Percentiles rank a stretch among this genome's conserved stretches.
Conservation (phyloP, 2,113 vertebrate species). For the Cottus gobio region DNA sequence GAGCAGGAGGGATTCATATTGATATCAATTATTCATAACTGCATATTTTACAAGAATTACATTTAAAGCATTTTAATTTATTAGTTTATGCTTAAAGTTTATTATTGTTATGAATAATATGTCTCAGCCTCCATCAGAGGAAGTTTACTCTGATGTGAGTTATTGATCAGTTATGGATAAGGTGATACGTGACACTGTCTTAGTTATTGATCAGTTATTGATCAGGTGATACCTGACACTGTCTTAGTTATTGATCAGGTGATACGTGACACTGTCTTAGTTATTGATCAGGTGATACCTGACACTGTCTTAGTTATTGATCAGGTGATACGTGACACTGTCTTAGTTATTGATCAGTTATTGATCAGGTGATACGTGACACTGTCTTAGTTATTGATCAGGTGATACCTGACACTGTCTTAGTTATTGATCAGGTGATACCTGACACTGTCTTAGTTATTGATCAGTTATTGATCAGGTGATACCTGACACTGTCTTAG, state of each 20-base stretch:
- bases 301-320: conserved; percentile 92
- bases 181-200: conserved; percentile 93
- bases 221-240: conserved; percentile 91
- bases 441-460: conserved; percentile 94
- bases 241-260: conserved; percentile 78
- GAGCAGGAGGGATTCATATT: neutral
- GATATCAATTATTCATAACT: too few relatives aligned
- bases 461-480: neutral
- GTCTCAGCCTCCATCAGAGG: too few relatives aligned
- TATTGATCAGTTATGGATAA: neutral
- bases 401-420: too few relatives aligned
- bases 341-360: conserved; percentile 66
- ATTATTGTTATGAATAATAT: too few relatives aligned
- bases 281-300: conserved; percentile 88
- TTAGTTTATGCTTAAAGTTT: too few relatives aligned
- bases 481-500: conserved; percentile 96
- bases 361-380: conserved; percentile 90
- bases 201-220: neutral
- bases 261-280: too few relatives aligned
- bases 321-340: conserved; percentile 92
- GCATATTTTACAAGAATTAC: neutral
- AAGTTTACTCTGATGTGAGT: neutral
- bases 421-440: conserved; percentile 69
- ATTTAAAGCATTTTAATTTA: neutral
- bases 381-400: conserved; percentile 84